Evolutionary conservation across 2,888 invertebrate genomes (phyloP).

Genomic region (Dione juno): DNA sequence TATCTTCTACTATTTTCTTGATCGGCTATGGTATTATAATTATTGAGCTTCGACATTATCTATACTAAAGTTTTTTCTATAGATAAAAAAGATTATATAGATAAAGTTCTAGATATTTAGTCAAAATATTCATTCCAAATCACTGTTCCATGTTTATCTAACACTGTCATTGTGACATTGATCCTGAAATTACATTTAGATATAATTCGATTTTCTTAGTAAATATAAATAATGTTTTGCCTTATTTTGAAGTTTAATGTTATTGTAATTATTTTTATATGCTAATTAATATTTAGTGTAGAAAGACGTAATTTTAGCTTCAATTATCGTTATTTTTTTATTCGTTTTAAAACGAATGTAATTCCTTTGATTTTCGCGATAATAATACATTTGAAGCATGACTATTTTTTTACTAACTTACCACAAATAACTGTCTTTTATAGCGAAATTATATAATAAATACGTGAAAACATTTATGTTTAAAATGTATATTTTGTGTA

Average conservation of each 20-base stretch:
- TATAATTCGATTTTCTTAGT: constrained; percentile 20
- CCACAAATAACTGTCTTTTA: not conserved
- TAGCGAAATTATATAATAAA: too few species aligned
- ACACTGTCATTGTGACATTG: not conserved
- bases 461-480: not conserved
- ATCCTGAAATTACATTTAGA: not conserved
- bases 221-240: constrained; percentile 57
- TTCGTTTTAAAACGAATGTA: not conserved
- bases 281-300: constrained; percentile 18
- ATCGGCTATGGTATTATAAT: constrained; percentile 59
- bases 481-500: constrained; percentile 7
- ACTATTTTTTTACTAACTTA: too few species aligned
- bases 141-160: not conserved
- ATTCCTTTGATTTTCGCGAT: too few species aligned
- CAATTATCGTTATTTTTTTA: not conserved
- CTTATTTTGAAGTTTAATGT: constrained; percentile 71
- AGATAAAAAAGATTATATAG: not conserved
- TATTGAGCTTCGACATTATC: constrained; percentile 49
- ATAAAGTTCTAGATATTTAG: not conserved
- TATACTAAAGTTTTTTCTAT: constrained; percentile 20
- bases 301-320: not conserved
- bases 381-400: too few species aligned
- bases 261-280: constrained; percentile 40
- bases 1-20: constrained; percentile 58
- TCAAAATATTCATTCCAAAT: not conserved